Base-by-base conservation (phyloP, 2,888 invertebrate species). In the Latheticus oryzae region DNA sequence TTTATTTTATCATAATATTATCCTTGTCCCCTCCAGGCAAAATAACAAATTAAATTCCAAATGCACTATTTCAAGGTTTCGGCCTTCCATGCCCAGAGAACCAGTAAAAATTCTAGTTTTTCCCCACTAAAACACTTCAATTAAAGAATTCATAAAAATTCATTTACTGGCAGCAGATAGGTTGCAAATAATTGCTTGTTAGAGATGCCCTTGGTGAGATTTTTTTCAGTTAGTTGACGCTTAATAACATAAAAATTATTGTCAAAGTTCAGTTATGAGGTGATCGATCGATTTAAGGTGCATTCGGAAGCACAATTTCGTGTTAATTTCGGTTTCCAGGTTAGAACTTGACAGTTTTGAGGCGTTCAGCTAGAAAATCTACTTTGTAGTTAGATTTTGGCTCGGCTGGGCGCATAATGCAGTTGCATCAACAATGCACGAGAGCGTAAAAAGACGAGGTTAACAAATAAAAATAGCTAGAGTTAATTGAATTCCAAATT, bases 111-210 rank as follows among this genome's bases (percentile, higher is more conserved):
- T 12, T 7, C 21, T 7, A 38, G 38, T 21, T 19, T 38, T 38
- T 38, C 26, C 26, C 26, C 26, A 7, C 4, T 35, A 17, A 35
- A 35, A 35, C 35, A 35, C 35, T 35, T 35, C 19, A 35, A 35
- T 35, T 35, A 23, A 11, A 17, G 38, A 38, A 38, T 38, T 38
- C 23, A 38, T 38, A 38, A 38, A 38, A 38, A 38, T 38, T 23
- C 23, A 38, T 38, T 21, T 9, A 12, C 13, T 30, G 4, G 13
- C 30, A 30, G 11, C 13, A 11, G 38, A 23, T 38, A 38, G 38
- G 19, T 38, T 38, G 13, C 38, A 16, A 38, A 38, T 38, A 38
- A 38, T 38, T 38, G 23, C 38, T 11, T 21, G 15, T 38, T 11
- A 9, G 23, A 19, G 38, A 23, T 38, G 38, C 38, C 38, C 38